Conservation (phyloP, 2,113 vertebrate species). For the Tylochromis polylepis region DNA sequence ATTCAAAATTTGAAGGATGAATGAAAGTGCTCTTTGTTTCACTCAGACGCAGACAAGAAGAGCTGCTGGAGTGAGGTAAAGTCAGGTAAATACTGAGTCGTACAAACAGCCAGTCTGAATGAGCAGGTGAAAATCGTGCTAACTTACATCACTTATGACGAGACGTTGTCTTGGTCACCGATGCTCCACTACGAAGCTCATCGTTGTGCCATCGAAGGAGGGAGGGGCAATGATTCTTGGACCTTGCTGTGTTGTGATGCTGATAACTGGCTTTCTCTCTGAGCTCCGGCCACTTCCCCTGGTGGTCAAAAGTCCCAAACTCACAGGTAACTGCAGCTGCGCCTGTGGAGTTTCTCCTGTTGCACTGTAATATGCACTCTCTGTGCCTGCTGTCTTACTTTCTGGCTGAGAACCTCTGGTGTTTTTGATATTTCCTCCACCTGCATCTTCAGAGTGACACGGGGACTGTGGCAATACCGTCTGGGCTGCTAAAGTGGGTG, state of each 20-base stretch:
- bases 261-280: slow-evolving; percentile 84
- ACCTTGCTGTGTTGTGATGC: slow-evolving; percentile 88
- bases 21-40: not conserved
- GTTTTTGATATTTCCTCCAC: slow-evolving; percentile 17
- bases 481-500: slow-evolving; percentile 68
- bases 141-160: slow-evolving; percentile 46
- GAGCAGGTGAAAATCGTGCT: not conserved
- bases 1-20: not conserved
- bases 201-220: slow-evolving; percentile 93
- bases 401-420: not conserved
- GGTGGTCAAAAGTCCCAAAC: slow-evolving; percentile 49
- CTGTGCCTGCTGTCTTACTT: slow-evolving; percentile 40
- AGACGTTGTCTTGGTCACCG: slow-evolving; percentile 74
- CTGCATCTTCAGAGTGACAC: slow-evolving; percentile 50
- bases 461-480: slow-evolving; percentile 36
- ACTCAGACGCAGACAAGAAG: not conserved
- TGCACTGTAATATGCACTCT: slow-evolving; percentile 81
- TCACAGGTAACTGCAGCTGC: slow-evolving; percentile 21
- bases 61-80: not conserved
- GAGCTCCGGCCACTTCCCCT: slow-evolving; percentile 48
- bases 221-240: slow-evolving; percentile 90
- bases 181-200: slow-evolving; percentile 97
- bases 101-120: not conserved
- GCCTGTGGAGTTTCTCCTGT: slow-evolving; percentile 57
- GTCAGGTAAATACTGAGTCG: not conserved